phyloP scores from a whole-genome alignment of 1,140 invertebrate genomes.

The Drosophila pandora region DNA sequence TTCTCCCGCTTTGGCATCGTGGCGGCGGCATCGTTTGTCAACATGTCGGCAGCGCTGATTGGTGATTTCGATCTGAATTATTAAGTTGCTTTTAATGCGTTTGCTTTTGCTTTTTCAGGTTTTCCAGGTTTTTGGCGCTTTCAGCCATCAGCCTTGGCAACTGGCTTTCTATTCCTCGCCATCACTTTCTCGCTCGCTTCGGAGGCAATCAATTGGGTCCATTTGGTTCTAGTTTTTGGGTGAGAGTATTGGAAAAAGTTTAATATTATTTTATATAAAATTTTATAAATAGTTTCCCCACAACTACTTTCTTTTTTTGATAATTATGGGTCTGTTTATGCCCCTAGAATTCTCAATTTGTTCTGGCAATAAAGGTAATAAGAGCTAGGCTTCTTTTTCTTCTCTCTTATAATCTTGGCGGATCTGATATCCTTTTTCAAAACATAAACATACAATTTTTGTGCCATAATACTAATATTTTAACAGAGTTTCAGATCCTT shows the following conservation, averaged over 20 bases:
- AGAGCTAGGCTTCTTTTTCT: too few species aligned
- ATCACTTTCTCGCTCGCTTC: constrained; percentile 59
- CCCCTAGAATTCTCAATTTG: too few species aligned
- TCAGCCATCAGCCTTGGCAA: constrained; percentile 7
- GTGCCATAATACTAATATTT: too few species aligned
- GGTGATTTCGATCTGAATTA: constrained; percentile 80
- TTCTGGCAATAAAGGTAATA: too few species aligned
- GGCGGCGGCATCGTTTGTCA: constrained; percentile 75
- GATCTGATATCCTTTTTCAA: too few species aligned
- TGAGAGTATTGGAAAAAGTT: neutral
- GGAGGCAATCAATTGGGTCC: constrained; percentile 9
- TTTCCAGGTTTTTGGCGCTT: constrained; percentile 1
- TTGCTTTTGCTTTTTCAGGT: constrained; percentile 42
- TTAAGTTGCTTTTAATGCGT: constrained; percentile 81
- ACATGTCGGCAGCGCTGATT: constrained; percentile 77
- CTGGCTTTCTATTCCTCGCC: neutral
- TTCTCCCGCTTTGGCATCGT: constrained; percentile 14
- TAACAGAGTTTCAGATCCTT: too few species aligned
- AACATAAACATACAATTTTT: too few species aligned
- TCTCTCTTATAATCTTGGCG: too few species aligned
- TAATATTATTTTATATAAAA: too few species aligned
- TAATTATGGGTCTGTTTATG: too few species aligned
- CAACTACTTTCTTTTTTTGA: too few species aligned
- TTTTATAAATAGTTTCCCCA: too few species aligned
- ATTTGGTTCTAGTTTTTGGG: neutral